A percentile compares a stretch with the other conserved stretches of the same genome.
These are phyloP conservation scores for Epinephelus lanceolatus DNA, from an alignment of 2,113 vertebrate genomes.

Conservation along the genomic window DNA sequence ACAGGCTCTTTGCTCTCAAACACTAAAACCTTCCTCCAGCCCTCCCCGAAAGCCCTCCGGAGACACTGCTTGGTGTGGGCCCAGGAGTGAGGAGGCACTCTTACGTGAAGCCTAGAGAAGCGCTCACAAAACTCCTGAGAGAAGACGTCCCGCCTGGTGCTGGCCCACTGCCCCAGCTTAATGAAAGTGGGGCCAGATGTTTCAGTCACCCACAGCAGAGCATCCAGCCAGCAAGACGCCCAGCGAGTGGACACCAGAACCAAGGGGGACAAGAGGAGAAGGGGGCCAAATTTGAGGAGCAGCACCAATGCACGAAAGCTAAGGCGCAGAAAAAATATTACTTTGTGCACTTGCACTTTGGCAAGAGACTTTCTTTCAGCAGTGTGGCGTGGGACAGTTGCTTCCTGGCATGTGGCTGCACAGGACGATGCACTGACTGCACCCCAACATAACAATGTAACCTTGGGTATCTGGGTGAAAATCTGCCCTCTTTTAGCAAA, in stretches of 20 bases:
- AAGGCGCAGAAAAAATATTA: slow-evolving; percentile 81
- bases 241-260: slow-evolving; percentile 83
- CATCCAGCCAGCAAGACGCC: slow-evolving; percentile 84
- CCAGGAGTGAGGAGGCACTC: slow-evolving; percentile 91
- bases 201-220: slow-evolving; percentile 91
- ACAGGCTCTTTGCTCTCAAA: slow-evolving; percentile 91
- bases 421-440: slow-evolving; percentile 38
- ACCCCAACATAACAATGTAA: slow-evolving; percentile 81
- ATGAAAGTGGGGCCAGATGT: slow-evolving; percentile 92
- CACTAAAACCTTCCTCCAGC: slow-evolving; percentile 85
- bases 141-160: slow-evolving; percentile 94
- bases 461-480: slow-evolving; percentile 77
- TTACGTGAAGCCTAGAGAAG: slow-evolving; percentile 91
- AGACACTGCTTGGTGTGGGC: slow-evolving; percentile 88
- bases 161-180: slow-evolving; percentile 97
- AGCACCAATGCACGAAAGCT: slow-evolving; percentile 87
- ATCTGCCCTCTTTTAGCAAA: slow-evolving; percentile 55
- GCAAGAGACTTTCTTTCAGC: slow-evolving; percentile 74
- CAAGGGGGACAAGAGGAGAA: slow-evolving; percentile 89
- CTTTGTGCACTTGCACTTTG: slow-evolving; percentile 81
- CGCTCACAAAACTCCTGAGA: slow-evolving; percentile 89
- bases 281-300: slow-evolving; percentile 89
- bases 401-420: slow-evolving; percentile 68
- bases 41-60: slow-evolving; percentile 88
- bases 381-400: slow-evolving; percentile 5